Conservation (phyloP, 2,113 vertebrate species). For the Channa argus region DNA sequence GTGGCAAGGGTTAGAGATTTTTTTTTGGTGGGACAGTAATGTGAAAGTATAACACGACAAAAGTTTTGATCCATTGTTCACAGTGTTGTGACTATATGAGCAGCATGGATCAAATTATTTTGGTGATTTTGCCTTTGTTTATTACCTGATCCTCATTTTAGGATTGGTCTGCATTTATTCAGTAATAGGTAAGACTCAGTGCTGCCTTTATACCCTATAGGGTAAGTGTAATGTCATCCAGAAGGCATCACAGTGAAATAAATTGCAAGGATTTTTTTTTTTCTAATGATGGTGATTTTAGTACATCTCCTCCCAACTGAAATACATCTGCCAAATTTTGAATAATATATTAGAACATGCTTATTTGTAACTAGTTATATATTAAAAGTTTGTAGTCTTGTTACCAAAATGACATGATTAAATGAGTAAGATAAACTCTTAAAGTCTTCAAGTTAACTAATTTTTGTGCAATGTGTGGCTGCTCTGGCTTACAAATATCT, state of each 20-base stretch:
- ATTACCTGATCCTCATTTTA: constrained; percentile 26
- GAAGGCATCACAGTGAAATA: constrained; percentile 43
- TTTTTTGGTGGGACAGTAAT: constrained; percentile 65
- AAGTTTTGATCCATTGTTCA: constrained; percentile 88
- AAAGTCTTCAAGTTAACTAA: constrained; percentile 35
- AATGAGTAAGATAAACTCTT: constrained; percentile 37
- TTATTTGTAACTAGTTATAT: constrained; percentile 61
- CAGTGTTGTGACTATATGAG: constrained; percentile 70
- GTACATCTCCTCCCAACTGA: constrained; percentile 33
- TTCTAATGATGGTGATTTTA: constrained; percentile 26
- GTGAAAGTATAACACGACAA: constrained; percentile 62
- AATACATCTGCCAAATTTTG: constrained; percentile 59
- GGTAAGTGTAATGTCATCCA: constrained; percentile 65
- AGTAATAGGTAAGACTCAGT: constrained; percentile 61
- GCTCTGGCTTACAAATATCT: constrained; percentile 33
- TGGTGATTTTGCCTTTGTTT: constrained; percentile 66
- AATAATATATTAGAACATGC: constrained; percentile 47
- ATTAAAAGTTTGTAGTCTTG: constrained; percentile 42
- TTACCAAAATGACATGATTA: constrained; percentile 45
- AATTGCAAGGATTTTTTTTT: constrained; percentile 30
- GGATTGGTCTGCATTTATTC: constrained; percentile 52
- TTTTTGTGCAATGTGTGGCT: constrained; percentile 27
- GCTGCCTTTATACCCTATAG: constrained; percentile 63
- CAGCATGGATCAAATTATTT: constrained; percentile 56
- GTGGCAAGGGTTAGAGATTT: constrained; percentile 66